Evolutionary conservation across 2,797 vertebrate species (phyloP), one percentile per base, ranked within the genome.

Genomic region (Pseudochirops cupreus): DNA sequence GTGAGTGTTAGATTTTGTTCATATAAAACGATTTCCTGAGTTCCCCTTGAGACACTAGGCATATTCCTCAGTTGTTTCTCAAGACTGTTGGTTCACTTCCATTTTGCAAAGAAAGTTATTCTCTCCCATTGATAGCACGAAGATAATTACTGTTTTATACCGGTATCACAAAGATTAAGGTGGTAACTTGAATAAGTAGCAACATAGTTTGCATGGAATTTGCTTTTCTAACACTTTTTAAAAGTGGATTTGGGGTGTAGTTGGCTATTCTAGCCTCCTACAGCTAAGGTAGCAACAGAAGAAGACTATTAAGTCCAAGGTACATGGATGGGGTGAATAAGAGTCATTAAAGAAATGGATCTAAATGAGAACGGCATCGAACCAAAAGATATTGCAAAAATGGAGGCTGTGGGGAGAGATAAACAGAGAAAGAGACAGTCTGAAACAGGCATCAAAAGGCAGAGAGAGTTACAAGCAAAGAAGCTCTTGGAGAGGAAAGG

Each of bases 251-350:
- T 94, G 10, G 90, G 58, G 2, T 54, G 29, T 18, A 18, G 13
- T 53, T 87, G 58, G 54, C 31, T 89, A 21, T 53, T 58, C n/a
- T 59, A 52, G 2, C 46, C 28, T 53, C 59, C 46, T 46, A 16
- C 24, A n/a, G 90, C 92, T 82, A 94, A 97, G 91, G 92, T 97
- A 98, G 33, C 57, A 96, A 82, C 18, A 82, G 39, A 46, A 46
- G 18, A 46, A 7, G 62, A 93, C 53, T 93, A 91, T 55, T 93
- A 74, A 95, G 55, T 94, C 29, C 93, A 90, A 97, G 91, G 95
- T 55, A 16, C 1, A 3, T 58, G 31, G 82, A 3, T 58, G 31
- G 82, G 90, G 52, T 91, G 74, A 92, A 28, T 91, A 56, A 39
- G 67, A 92, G 5, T 94, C 91, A 74, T 21, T 91, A 11, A 26